These are phyloP conservation scores for Margarornis squamiger DNA, from an alignment of 2,797 vertebrate genomes.

Conservation along the genomic window DNA sequence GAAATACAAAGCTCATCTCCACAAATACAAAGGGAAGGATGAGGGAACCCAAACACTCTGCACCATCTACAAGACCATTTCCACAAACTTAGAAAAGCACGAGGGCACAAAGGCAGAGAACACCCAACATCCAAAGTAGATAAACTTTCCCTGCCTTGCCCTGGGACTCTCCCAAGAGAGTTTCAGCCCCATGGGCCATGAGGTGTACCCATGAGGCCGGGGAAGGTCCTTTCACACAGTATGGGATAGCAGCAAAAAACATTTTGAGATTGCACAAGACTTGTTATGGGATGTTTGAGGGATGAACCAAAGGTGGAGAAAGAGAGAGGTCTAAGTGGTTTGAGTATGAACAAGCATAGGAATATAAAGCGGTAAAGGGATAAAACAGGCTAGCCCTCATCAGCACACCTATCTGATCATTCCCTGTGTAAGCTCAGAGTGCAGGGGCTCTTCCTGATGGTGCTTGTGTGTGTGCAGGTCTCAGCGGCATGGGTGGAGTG, in stretches of 20 bases:
- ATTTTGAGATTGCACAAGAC: background rate
- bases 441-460: background rate
- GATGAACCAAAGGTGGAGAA: background rate
- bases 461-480: background rate
- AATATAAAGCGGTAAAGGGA: background rate
- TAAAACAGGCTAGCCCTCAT: background rate
- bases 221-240: background rate
- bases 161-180: background rate
- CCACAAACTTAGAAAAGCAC: background rate
- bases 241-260: background rate
- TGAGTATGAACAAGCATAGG: background rate
- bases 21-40: background rate
- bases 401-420: background rate
- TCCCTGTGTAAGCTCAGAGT: background rate
- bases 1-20: background rate
- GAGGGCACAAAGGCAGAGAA: background rate
- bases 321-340: background rate
- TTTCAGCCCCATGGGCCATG: background rate
- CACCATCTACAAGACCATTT: background rate
- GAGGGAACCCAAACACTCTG: background rate
- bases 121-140: background rate
- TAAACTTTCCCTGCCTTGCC: background rate
- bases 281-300: background rate
- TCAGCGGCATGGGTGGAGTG: background rate
- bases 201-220: background rate